Percentiles rank a stretch among this genome's conserved stretches.
Conservation (phyloP, 2,113 vertebrate species). For the Bucco capensis region DNA sequence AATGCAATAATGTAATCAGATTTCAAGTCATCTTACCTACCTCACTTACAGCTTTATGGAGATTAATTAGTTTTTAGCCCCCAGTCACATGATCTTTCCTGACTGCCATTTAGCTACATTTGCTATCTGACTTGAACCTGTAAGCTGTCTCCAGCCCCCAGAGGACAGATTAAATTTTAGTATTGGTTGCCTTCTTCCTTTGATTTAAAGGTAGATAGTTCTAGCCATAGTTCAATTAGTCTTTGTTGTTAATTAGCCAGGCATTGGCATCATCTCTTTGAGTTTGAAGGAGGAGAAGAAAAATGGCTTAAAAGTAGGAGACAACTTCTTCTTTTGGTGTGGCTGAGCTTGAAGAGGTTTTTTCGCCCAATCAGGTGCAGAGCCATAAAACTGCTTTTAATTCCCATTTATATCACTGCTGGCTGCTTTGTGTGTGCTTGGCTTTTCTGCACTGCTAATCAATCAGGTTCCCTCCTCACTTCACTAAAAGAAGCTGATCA, state of each 20-base stretch:
- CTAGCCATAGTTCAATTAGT: constrained; percentile 63
- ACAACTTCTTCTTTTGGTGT: not conserved
- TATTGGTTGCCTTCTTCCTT: constrained; percentile 75
- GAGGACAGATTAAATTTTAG: constrained; percentile 80
- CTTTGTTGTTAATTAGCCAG: constrained; percentile 65
- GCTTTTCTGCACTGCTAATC: constrained; percentile 35
- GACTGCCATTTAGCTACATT: constrained; percentile 80
- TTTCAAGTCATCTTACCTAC: constrained; percentile 91
- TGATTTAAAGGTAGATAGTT: constrained; percentile 74
- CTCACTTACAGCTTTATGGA: constrained; percentile 91
- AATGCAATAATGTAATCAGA: constrained; percentile 85
- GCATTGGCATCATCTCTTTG: constrained; percentile 9
- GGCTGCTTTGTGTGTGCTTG: not conserved
- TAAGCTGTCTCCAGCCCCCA: constrained; percentile 70
- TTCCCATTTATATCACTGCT: not conserved
- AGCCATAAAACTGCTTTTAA: constrained; percentile 14
- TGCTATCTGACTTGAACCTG: constrained; percentile 80
- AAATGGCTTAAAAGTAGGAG: constrained; percentile 9
- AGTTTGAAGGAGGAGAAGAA: constrained; percentile 5
- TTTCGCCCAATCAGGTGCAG: not conserved
- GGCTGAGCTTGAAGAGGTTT: not conserved
- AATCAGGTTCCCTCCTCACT: constrained; percentile 38
- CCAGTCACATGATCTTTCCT: constrained; percentile 77
- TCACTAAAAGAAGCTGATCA: constrained; percentile 15
- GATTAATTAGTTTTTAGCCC: constrained; percentile 95